Conservation (phyloP, 1,140 invertebrate genomes). For the Drosophila setifemur region DNA sequence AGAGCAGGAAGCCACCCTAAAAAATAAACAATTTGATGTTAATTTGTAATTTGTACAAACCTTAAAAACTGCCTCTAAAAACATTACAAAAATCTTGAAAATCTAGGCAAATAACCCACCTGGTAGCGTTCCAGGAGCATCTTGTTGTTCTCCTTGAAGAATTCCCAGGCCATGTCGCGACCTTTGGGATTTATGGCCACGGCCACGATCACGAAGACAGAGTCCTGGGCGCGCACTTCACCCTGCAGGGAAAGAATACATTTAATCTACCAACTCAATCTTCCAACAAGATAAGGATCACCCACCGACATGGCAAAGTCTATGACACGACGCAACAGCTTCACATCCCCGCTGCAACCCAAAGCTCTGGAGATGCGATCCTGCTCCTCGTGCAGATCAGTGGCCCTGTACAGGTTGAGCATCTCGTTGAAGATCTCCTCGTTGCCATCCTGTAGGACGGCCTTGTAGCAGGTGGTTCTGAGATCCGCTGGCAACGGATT, state of each 20-base stretch:
- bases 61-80: too few relatives aligned
- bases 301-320: constrained; percentile 94
- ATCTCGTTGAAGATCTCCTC: constrained; percentile 89
- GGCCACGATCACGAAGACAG: constrained; percentile 93
- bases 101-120: too few relatives aligned
- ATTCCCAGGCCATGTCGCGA: constrained; percentile 93
- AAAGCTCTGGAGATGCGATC: constrained; percentile 92
- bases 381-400: constrained; percentile 96
- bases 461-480: constrained; percentile 92
- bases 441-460: constrained; percentile 89
- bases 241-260: constrained; percentile 84
- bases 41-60: too few relatives aligned
- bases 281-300: constrained; percentile 12
- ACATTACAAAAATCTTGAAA: too few relatives aligned
- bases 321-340: constrained; percentile 90
- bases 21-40: not conserved
- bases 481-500: constrained; percentile 93
- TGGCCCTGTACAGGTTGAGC: constrained; percentile 91
- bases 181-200: constrained; percentile 90
- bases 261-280: not conserved
- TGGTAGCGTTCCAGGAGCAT: constrained; percentile 90
- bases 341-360: constrained; percentile 88
- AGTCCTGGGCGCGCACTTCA: constrained; percentile 95
- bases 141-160: constrained; percentile 93
- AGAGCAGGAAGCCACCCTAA: constrained; percentile 90